Evolutionary conservation across 2,797 vertebrate species (phyloP).

Genomic region (Gorsachius magnificus): DNA sequence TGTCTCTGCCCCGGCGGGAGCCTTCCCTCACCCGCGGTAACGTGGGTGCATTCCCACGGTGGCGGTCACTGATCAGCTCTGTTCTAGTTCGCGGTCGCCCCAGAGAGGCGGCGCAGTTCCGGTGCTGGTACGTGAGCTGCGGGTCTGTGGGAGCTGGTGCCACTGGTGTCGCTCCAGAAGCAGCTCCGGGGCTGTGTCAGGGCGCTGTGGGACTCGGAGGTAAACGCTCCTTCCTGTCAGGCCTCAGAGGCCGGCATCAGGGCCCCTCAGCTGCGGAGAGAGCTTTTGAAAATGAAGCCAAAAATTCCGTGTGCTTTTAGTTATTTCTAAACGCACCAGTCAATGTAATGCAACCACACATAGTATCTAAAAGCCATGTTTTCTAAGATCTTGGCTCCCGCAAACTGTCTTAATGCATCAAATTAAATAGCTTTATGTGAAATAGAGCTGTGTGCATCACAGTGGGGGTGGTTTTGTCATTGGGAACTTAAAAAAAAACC

Average conservation of each 20-base stretch:
- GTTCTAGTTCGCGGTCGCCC: background rate
- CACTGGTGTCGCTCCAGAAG: fast-evolving
- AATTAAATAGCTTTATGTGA: background rate
- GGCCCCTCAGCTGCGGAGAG: background rate
- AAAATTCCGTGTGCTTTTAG: background rate
- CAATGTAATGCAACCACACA: background rate
- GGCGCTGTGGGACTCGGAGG: background rate
- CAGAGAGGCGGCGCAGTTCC: background rate
- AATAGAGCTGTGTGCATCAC: background rate
- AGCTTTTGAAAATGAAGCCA: background rate
- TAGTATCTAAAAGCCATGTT: background rate
- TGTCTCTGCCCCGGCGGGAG: too few relatives aligned
- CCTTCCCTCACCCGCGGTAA: fast-evolving
- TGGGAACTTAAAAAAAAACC: background rate
- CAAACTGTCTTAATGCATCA: background rate
- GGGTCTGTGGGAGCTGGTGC: background rate
- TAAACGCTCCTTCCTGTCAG: too few relatives aligned
- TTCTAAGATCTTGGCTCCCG: background rate
- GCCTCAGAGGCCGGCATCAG: background rate
- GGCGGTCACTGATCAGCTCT: fast-evolving
- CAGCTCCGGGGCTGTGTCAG: fast-evolving
- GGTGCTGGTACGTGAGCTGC: background rate
- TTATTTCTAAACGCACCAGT: background rate
- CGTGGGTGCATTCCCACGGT: background rate
- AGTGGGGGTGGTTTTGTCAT: background rate